phyloP scores from a whole-genome alignment of 2,797 vertebrate species.

The Craterocephalus amniculus region DNA sequence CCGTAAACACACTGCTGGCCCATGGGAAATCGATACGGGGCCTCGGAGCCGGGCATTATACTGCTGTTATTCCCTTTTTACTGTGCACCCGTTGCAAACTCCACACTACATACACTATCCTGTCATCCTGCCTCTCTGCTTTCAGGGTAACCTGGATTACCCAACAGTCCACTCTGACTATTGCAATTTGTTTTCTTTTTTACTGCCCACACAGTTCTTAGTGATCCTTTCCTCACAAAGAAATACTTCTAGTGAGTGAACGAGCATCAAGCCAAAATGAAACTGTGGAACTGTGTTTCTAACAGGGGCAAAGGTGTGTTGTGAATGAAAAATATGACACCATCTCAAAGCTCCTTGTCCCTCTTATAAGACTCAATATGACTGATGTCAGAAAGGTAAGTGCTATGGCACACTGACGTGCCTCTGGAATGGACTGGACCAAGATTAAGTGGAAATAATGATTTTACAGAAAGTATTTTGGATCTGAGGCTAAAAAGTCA shows the following conservation, averaged over 20 bases:
- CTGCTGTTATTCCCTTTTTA: slow-evolving; percentile 57
- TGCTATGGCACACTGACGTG: too few species aligned
- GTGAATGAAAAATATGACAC: slow-evolving; percentile 47
- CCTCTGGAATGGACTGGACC: neutral
- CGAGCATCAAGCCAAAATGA: slow-evolving; percentile 33
- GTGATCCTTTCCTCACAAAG: slow-evolving; percentile 48
- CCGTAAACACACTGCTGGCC: slow-evolving; percentile 61
- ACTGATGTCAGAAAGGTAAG: neutral
- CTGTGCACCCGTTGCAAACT: slow-evolving; percentile 39
- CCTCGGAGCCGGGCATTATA: slow-evolving; percentile 62
- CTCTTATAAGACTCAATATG: neutral
- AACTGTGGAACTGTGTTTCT: slow-evolving; percentile 31
- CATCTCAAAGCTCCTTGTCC: slow-evolving; percentile 39
- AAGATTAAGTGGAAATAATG: neutral
- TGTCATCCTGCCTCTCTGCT: slow-evolving; percentile 23
- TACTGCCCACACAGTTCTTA: slow-evolving; percentile 25
- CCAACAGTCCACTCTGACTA: slow-evolving; percentile 43
- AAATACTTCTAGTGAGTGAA: slow-evolving; percentile 37
- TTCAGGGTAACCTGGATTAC: slow-evolving; percentile 46
- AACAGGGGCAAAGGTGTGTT: slow-evolving; percentile 14
- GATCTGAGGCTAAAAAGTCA: neutral
- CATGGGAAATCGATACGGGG: slow-evolving; percentile 66
- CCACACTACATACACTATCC: slow-evolving; percentile 21
- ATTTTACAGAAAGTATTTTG: neutral
- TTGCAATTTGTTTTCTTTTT: slow-evolving; percentile 41